Percentiles rank a stretch among this genome's conserved stretches.
Conservation (phyloP, 2,113 vertebrate genomes). For the Lamprologus tigripictilis region DNA sequence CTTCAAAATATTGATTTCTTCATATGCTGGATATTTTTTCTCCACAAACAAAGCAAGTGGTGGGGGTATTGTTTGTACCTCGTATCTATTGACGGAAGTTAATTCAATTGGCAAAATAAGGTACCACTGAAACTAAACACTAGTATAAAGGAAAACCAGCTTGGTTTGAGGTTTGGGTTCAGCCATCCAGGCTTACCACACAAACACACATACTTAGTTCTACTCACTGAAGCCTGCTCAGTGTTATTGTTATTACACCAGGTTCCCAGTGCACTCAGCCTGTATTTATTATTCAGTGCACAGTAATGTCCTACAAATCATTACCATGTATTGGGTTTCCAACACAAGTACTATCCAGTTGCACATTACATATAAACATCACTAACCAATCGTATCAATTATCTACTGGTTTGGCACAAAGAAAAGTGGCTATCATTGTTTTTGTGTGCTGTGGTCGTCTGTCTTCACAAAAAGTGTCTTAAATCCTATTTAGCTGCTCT, state of each 20-base stretch:
- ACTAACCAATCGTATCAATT: not conserved
- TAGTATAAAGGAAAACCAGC: not conserved
- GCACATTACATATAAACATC: not conserved
- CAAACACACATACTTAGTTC: not conserved
- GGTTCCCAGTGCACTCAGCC: not conserved
- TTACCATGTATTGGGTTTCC: not conserved
- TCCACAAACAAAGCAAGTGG: not conserved
- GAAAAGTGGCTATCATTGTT: not conserved
- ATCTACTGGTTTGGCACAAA: not conserved
- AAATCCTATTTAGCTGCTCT: slow-evolving; percentile 18
- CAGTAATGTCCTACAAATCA: not conserved
- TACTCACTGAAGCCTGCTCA: not conserved
- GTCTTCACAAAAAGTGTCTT: slow-evolving; percentile 13
- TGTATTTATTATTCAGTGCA: not conserved
- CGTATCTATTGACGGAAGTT: not conserved
- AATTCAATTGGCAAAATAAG: not conserved
- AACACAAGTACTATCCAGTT: not conserved
- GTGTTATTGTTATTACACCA: slow-evolving; percentile 34
- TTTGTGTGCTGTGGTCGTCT: not conserved
- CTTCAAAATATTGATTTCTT: slow-evolving; percentile 37
- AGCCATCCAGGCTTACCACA: not conserved
- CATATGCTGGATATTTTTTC: not conserved
- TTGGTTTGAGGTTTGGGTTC: not conserved
- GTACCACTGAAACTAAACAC: not conserved
- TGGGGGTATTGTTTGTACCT: not conserved